Base-by-base conservation (phyloP, 35 echinoderm and acorn worm genomes). In the Hemicentrotus pulcherrimus region DNA sequence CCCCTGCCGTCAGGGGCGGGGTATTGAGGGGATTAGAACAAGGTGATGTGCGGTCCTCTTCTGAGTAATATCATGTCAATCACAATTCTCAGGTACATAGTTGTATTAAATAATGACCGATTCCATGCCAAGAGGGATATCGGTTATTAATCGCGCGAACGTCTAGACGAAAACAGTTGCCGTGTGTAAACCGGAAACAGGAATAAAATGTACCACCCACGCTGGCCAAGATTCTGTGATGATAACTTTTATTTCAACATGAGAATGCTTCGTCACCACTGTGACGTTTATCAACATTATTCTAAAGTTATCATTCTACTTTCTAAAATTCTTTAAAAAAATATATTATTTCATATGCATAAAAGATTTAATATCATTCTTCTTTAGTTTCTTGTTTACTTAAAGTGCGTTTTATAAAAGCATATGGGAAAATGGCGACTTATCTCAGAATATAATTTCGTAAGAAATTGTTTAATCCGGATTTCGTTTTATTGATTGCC, bases 171-270 rank as follows among this genome's bases (percentile, higher is more conserved):
- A 22, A 28, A 78, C 65, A 78, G 65, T 78, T 78, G 65, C 28
- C 65, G 65, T n/a, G 22, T n/a, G 22, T 28, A 78, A 78, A 78
- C 65, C 65, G 65, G 65, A 78, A 78, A 78, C 65, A 18, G 65
- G 65, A 78, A 28, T 78, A 78, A 78, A 78, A 78, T 78, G 65
- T 78, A n/a, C 65, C 65, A 78, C 65, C 19, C 65, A 78, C 65
- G 22, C 65, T 78, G 65, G 65, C 65, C 19, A n/a, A 22, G 65
- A 78, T 78, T n/a, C 19, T 78, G 28, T 78, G 65, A 22, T n/a
- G 5, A 78, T 78, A n/a, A 78, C 65, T 78, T 78, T n/a, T 18
- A 78, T 78, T 22, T 78, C 22, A 78, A 78, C 4, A 22, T 22
- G 65, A 78, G 22, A 78, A n/a, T 78, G 22, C 65, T 78, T 18